These are phyloP conservation scores for Dipodomys ordii DNA, from an alignment of 2,113 vertebrate species.

Conservation along the genomic window DNA sequence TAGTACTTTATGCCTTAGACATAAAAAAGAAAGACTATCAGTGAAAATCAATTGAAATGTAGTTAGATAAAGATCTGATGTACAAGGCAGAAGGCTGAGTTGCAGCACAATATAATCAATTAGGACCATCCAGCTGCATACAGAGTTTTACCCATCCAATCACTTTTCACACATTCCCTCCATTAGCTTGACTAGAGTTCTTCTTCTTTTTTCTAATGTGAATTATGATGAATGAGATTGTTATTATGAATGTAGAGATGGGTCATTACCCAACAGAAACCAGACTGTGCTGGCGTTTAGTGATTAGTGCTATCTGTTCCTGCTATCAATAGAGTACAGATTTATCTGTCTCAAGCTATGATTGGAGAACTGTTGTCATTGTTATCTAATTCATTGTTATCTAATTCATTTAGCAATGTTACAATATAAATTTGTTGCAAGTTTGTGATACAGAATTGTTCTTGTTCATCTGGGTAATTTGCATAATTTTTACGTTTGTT, in stretches of 20 bases:
- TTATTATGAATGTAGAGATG: constrained; percentile 88
- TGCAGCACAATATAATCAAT: constrained; percentile 89
- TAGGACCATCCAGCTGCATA: constrained; percentile 85
- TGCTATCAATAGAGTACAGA: constrained; percentile 86
- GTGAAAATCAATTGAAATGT: constrained; percentile 92
- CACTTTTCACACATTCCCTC: constrained; percentile 88
- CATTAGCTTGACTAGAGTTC: constrained; percentile 85
- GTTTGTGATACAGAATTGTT: constrained; percentile 71
- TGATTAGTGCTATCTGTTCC: constrained; percentile 85
- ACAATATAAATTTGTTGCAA: constrained; percentile 67
- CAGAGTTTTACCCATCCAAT: constrained; percentile 86
- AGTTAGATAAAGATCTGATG: constrained; percentile 91
- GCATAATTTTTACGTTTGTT: constrained; percentile 83
- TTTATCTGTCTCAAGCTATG: constrained; percentile 82
- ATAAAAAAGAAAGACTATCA: constrained; percentile 90
- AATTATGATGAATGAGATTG: constrained; percentile 89
- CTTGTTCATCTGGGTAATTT: constrained; percentile 83
- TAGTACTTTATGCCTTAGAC: constrained; percentile 89
- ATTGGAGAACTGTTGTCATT: constrained; percentile 84
- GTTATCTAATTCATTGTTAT: constrained; percentile 83
- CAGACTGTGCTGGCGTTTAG: constrained; percentile 79
- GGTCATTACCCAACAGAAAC: constrained; percentile 87
- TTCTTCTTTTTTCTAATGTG: constrained; percentile 82
- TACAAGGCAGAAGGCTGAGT: constrained; percentile 85
- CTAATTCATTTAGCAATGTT: constrained; percentile 82